Evolutionary conservation across 1,140 invertebrate genomes (phyloP).

Genomic region (Drosophila virilis): DNA sequence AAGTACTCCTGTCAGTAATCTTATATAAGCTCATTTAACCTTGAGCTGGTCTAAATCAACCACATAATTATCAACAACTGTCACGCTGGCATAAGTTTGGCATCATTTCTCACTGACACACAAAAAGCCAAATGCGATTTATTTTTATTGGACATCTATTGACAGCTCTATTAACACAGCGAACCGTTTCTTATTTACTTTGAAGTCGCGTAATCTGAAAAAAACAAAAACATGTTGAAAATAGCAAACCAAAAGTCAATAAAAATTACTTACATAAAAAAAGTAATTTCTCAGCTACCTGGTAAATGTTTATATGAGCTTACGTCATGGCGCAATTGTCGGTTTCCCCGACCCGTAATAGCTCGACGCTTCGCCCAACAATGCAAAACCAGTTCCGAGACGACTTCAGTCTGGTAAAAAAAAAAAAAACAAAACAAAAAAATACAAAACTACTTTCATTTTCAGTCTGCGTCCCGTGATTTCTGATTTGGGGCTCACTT

Average conservation of each 20-base stretch:
- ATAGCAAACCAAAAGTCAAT: conserved; percentile 23
- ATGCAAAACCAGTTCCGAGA: conserved; percentile 64
- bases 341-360: neutral
- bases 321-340: conserved; percentile 63
- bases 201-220: conserved; percentile 26
- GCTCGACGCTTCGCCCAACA: conserved; percentile 28
- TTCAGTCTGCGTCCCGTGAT: conserved; percentile 47
- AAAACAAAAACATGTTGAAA: conserved; percentile 43
- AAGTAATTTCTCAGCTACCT: conserved; percentile 44
- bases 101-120: conserved; percentile 29
- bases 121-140: conserved; percentile 15
- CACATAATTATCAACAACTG: conserved; percentile 39
- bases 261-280: conserved; percentile 54
- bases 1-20: no score
- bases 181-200: conserved; percentile 23
- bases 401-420: conserved; percentile 46
- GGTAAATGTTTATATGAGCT: conserved; percentile 43
- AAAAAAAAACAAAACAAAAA: neutral
- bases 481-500: conserved; percentile 40
- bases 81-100: conserved; percentile 32
- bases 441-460: conserved; percentile 73
- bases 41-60: conserved; percentile 41
- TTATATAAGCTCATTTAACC: conserved; percentile 34
- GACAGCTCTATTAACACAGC: conserved; percentile 44
- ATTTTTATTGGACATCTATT: conserved; percentile 30